Conservation (phyloP, 1,140 invertebrate species). For the Philopotamus ludificatus region DNA sequence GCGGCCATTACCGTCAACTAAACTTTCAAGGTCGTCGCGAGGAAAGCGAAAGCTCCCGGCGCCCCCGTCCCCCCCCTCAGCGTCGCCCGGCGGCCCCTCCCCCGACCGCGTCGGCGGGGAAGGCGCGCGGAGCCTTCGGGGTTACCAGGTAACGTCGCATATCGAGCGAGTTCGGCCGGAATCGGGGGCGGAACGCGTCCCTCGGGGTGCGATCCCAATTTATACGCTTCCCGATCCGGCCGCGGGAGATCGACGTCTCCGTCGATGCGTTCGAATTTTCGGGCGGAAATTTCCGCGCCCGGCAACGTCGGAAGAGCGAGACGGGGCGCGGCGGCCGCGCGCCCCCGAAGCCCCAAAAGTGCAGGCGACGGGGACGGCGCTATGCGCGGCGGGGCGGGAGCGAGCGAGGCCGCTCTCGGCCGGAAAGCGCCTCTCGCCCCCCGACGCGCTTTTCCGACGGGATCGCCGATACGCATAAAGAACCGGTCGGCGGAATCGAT, state of each 20-base stretch:
- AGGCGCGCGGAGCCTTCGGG: constrained; percentile 29
- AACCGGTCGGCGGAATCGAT: neutral
- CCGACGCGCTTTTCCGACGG: constrained; percentile 12
- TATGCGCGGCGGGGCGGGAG: neutral
- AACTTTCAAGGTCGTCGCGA: constrained; percentile 42
- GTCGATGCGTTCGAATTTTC: constrained; percentile 15
- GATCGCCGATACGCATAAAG: constrained; percentile 15
- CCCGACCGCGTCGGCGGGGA: neutral
- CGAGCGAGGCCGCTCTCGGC: neutral
- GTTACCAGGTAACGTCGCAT: constrained; percentile 42
- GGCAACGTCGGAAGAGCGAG: constrained; percentile 21
- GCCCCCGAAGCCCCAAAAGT: constrained; percentile 40
- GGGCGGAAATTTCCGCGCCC: constrained; percentile 11
- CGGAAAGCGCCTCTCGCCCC: constrained; percentile 12
- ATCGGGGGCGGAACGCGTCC: neutral
- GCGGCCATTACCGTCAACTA: constrained; percentile 39
- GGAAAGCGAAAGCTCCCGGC: constrained; percentile 32
- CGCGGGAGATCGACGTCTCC: no score
- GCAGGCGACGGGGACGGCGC: constrained; percentile 34
- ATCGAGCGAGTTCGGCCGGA: constrained; percentile 26
- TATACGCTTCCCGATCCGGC: neutral
- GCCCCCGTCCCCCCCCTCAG: neutral
- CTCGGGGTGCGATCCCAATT: constrained; percentile 15
- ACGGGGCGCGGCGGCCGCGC: constrained; percentile 17
- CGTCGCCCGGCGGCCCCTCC: neutral